phyloP scores from a whole-genome alignment of 2,888 invertebrate genomes.

The Macaria notata region DNA sequence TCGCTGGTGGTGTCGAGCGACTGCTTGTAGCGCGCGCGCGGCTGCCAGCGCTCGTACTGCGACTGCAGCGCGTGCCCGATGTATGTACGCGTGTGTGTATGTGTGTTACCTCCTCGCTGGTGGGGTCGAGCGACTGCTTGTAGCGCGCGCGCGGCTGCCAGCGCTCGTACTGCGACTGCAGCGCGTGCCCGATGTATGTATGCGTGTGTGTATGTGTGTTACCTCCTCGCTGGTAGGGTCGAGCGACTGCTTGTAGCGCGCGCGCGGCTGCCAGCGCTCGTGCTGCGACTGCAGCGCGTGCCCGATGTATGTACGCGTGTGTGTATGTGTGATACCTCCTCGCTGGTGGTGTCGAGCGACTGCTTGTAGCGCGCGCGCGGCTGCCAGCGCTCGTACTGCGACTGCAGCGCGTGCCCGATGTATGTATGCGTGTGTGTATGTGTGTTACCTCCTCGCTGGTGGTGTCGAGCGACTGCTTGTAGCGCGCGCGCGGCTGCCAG shows the following conservation, averaged over 20 bases:
- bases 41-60: constrained; percentile 99
- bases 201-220: too few relatives aligned
- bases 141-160: constrained; percentile 99
- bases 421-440: too few relatives aligned
- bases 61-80: constrained; percentile 96
- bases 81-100: too few relatives aligned
- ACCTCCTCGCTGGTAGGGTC: constrained; percentile 91
- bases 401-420: too few relatives aligned
- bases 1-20: constrained; percentile 96
- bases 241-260: constrained; percentile 97
- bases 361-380: too few relatives aligned
- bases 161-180: constrained; percentile 97
- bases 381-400: too few relatives aligned
- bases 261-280: constrained; percentile 99
- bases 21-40: constrained; percentile 97
- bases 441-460: constrained; percentile 94
- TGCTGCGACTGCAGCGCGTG: constrained; percentile 91
- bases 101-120: constrained; percentile 81
- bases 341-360: too few relatives aligned
- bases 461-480: constrained; percentile 98
- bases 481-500: constrained; percentile 98
- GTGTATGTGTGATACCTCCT: too few relatives aligned
- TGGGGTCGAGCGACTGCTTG: constrained; percentile 98
- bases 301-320: too few relatives aligned
- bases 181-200: too few relatives aligned